phyloP scores from a whole-genome alignment of 2,113 vertebrate genomes.

The Andinoacara biseriatus region DNA sequence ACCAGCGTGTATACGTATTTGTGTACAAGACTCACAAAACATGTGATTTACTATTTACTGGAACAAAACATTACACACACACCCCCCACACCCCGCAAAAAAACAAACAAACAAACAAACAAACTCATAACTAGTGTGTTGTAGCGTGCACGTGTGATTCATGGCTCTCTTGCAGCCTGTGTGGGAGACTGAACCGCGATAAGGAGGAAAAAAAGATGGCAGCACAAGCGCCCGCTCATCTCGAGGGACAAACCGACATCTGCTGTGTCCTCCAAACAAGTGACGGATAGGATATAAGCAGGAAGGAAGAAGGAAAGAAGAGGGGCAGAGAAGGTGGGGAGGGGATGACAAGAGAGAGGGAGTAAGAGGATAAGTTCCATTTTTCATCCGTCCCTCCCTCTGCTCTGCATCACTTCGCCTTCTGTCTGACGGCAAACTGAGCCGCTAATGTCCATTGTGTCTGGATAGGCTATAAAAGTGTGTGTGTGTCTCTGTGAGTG shows the following conservation, averaged over 20 bases:
- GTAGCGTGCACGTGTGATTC: constrained; percentile 34
- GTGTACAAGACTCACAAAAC: constrained; percentile 18
- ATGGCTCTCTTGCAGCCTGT: constrained; percentile 33
- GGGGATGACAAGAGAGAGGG: constrained; percentile 12
- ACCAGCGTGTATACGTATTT: background rate
- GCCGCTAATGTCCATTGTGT: constrained; percentile 82
- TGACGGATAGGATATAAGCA: constrained; percentile 42
- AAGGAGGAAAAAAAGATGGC: constrained; percentile 52
- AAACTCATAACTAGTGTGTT: background rate
- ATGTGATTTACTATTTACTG: constrained; percentile 35
- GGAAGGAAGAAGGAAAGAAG: background rate
- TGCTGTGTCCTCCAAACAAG: constrained; percentile 62
- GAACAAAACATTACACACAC: background rate
- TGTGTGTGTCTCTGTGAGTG: background rate
- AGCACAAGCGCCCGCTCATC: constrained; percentile 25
- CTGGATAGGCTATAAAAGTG: constrained; percentile 60
- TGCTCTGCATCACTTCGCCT: constrained; percentile 67
- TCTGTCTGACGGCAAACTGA: constrained; percentile 75
- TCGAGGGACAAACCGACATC: constrained; percentile 57
- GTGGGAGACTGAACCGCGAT: constrained; percentile 42
- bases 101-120: background rate
- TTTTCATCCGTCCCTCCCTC: constrained; percentile 72
- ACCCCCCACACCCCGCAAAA: no score
- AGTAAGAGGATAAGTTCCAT: constrained; percentile 58
- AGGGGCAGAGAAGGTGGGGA: background rate